Conservation (phyloP, 1,140 invertebrate genomes). For the Camponotus pennsylvanicus region DNA sequence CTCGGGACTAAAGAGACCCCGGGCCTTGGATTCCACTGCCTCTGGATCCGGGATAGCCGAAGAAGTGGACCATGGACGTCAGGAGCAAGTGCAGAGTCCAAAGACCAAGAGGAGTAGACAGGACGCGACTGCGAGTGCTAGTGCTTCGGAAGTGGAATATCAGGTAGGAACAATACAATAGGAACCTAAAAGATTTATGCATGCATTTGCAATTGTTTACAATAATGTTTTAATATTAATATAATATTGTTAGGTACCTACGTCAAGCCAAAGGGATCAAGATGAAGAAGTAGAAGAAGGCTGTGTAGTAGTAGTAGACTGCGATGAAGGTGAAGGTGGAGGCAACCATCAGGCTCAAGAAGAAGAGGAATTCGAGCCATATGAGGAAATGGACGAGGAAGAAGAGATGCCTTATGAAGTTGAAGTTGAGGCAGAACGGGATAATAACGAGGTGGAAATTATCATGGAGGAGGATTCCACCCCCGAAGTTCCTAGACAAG, state of each 20-base stretch:
- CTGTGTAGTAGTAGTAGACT: slow-evolving; percentile 90
- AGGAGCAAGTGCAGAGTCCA: slow-evolving; percentile 82
- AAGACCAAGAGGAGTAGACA: slow-evolving; percentile 81
- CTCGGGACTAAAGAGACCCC: slow-evolving; percentile 87
- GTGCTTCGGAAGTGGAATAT: slow-evolving; percentile 84
- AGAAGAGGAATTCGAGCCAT: slow-evolving; percentile 87
- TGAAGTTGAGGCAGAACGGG: slow-evolving; percentile 84
- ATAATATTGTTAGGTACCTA: slow-evolving; percentile 89
- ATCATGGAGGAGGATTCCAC: slow-evolving; percentile 88
- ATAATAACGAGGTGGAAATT: slow-evolving; percentile 90
- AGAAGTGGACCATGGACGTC: slow-evolving; percentile 82
- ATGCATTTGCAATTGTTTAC: not conserved
- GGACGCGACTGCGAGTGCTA: slow-evolving; percentile 80
- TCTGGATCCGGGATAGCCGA: slow-evolving; percentile 86
- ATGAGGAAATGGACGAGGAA: slow-evolving; percentile 87
- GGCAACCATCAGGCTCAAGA: slow-evolving; percentile 87
- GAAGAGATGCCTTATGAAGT: slow-evolving; percentile 87
- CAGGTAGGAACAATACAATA: slow-evolving; percentile 75
- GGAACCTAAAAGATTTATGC: not conserved
- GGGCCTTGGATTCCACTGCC: slow-evolving; percentile 87
- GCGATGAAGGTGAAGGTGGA: slow-evolving; percentile 87
- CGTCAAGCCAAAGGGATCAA: slow-evolving; percentile 93
- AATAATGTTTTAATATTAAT: slow-evolving; percentile 67
- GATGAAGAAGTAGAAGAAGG: slow-evolving; percentile 93
- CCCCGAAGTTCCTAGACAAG: slow-evolving; percentile 87